Evolutionary conservation across 2,113 vertebrate genomes (phyloP).

Genomic region (Philantomba maxwellii): DNA sequence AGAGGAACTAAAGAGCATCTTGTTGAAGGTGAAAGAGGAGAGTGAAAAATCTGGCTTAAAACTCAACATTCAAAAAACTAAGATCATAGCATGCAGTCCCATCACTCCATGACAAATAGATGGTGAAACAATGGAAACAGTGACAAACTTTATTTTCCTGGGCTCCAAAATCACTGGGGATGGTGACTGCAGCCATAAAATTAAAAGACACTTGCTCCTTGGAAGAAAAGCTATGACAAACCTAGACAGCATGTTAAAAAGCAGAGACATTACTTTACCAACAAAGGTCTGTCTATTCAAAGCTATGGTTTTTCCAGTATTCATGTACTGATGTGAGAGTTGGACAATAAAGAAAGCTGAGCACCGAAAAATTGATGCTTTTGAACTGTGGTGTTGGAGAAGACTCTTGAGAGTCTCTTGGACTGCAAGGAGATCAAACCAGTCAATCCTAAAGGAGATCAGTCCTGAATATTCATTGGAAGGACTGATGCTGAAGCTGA

Average conservation of each 20-base stretch:
- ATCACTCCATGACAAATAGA: background rate
- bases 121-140: background rate
- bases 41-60: background rate
- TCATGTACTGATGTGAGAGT: background rate
- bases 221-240: background rate
- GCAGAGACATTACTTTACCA: background rate
- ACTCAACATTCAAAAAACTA: background rate
- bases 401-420: background rate
- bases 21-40: background rate
- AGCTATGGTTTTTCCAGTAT: background rate
- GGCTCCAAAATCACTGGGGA: background rate
- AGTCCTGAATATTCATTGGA: background rate
- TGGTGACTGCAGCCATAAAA: background rate
- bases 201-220: background rate
- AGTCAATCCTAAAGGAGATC: background rate
- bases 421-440: background rate
- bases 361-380: rapidly evolving
- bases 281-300: background rate
- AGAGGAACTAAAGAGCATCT: background rate
- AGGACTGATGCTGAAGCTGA: background rate
- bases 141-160: background rate
- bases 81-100: background rate
- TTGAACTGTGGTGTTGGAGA: background rate
- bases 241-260: background rate
- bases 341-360: background rate